Percentiles rank a stretch among this genome's conserved stretches.
Conservation (phyloP, 2,797 vertebrate genomes). For the Fundulus diaphanus region DNA sequence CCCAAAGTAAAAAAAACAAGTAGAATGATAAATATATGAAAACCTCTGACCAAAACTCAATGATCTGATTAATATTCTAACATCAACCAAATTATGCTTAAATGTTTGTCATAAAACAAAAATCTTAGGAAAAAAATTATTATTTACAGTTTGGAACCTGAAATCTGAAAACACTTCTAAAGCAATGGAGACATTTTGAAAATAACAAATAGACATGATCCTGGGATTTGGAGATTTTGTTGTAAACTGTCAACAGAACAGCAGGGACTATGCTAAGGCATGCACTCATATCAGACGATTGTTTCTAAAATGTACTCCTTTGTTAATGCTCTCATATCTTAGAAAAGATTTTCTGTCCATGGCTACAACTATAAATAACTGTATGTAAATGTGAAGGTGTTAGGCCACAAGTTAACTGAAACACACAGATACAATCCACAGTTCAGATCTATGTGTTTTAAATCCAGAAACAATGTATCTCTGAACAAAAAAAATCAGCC, state of each 20-base stretch:
- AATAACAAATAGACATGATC: conserved; percentile 64
- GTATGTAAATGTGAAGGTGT: conserved; percentile 18
- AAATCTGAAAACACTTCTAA: conserved; percentile 44
- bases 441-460: conserved; percentile 39
- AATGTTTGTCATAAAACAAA: background rate
- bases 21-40: background rate
- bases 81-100: conserved; percentile 17
- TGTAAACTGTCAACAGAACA: conserved; percentile 40
- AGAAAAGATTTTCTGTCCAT: conserved; percentile 36
- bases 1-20: background rate
- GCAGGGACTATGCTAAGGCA: conserved; percentile 49
- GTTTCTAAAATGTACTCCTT: conserved; percentile 50
- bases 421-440: conserved; percentile 24
- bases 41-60: background rate
- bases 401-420: conserved; percentile 11
- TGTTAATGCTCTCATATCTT: conserved; percentile 59
- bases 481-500: conserved; percentile 44
- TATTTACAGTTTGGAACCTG: conserved; percentile 15
- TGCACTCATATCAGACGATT: conserved; percentile 57
- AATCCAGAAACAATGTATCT: conserved; percentile 37
- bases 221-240: conserved; percentile 54
- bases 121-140: conserved; percentile 24
- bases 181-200: conserved; percentile 55
- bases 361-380: conserved; percentile 22
- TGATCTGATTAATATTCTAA: conserved; percentile 24